A percentile compares a stretch with the other conserved stretches of the same genome.
These are phyloP conservation scores for Hemicentrotus pulcherrimus DNA, from an alignment of 35 echinoderm and acorn worm genomes.

Conservation along the genomic window DNA sequence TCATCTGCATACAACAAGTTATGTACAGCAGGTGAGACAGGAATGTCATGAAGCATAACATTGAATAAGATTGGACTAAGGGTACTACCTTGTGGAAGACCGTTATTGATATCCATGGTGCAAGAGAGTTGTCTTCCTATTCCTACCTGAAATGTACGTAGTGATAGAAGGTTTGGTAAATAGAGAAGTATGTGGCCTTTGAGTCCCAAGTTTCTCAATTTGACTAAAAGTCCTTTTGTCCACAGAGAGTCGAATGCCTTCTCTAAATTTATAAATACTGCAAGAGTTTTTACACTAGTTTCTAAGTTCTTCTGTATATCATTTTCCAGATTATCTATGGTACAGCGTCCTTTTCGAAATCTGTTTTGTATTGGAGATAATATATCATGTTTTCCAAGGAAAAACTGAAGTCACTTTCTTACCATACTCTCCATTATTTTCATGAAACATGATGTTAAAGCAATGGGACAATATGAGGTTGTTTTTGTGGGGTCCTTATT, in stretches of 20 bases:
- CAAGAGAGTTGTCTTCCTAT: background rate
- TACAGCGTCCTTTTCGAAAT: background rate
- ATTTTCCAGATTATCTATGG: background rate
- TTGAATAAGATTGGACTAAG: background rate
- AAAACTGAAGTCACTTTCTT: conserved; percentile 8
- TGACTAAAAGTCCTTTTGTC: background rate
- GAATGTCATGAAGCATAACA: conserved; percentile 6
- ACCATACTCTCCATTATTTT: conserved; percentile 10
- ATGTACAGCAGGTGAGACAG: background rate
- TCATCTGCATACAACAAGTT: background rate
- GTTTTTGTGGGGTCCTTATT: too few species aligned
- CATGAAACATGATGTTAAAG: background rate
- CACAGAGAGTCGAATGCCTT: background rate
- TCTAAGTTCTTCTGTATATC: background rate
- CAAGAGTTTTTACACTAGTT: background rate
- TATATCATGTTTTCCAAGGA: background rate
- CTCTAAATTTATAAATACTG: background rate
- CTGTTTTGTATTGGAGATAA: conserved; percentile 15
- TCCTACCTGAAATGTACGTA: background rate
- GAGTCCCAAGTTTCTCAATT: background rate
- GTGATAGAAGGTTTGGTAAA: background rate
- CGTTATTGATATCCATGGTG: background rate
- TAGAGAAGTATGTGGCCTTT: background rate
- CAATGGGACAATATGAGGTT: background rate
- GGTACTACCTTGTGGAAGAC: background rate